Base-by-base conservation (phyloP, 2,113 vertebrate genomes). In the Sciurus niger region DNA sequence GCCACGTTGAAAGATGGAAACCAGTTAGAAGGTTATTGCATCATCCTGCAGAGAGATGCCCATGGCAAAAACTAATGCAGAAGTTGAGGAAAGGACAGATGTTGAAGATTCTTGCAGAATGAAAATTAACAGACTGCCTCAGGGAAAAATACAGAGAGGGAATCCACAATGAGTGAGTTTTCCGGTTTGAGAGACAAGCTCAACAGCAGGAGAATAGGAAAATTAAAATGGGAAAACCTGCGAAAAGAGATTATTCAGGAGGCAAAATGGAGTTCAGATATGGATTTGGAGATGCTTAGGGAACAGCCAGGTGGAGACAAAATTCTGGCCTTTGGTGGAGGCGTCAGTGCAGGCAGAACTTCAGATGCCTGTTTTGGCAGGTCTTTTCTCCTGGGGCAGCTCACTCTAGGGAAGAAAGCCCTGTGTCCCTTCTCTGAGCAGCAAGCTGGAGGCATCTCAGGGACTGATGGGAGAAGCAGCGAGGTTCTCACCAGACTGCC, bases 401-500 rank as follows among this genome's bases (percentile, higher is more conserved):
- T 68, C 4, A 20, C n/a, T 11, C 18, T 32, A 17, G 76, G n/a
- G 78, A 46, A 3, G 14, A 60, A 13, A 77, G 28, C 16, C 22
- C 22, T 46, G 18, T 37, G 34, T 13, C 46, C 46, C 4, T 46
- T 16, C 76, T 70, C 58, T n/a, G 17, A 28, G 40, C 16, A 37
- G 53, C n/a, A 53, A 20, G 28, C 13, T 22, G 12, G 18, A 22
- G 51, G 28, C 22, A 70, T 51, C 34, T 18, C 40, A 25, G 51
- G 40, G 70, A 51, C 1, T 8, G 11, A 1, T 0, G 5, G 4
- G 6, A 34, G 55, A 34, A 18, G 5, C 13, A 58, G 2, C 16
- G 20, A 10, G 43, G 13, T 20, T 30, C 24, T 89, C 32, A 8
- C 5, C 74, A 20, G 43, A 51, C 67, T 14, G 48, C 25, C 10